Evolutionary conservation across 2,888 invertebrate genomes (phyloP), one percentile per base, ranked within the genome.

Genomic region (Morpho helenor): DNA sequence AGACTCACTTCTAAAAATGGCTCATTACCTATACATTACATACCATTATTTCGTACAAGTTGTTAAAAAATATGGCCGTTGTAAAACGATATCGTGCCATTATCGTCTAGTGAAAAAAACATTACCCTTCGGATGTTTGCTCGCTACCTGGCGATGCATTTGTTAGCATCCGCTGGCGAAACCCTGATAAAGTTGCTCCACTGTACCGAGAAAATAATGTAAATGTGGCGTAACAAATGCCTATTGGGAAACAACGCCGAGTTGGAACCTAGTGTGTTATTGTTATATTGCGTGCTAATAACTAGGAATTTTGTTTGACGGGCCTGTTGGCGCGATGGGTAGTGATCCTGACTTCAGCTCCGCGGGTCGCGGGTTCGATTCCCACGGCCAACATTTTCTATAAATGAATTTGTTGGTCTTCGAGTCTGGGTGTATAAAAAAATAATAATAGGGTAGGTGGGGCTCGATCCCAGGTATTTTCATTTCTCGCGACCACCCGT

Each of bases 101-200:
- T 49, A 49, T 55, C 55, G 55, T 41, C 5, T 16, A 44, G 49
- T 44, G 31, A 31, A 49, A n/a, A n/a, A 49, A 55, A 55, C 8
- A 31, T 23, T 23, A 10, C 43, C 64, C 68, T 75, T 73, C 72
- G 70, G 66, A 57, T 61, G 63, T 65, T n/a, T n/a, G n/a, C n/a
- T n/a, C n/a, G n/a, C n/a, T 72, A 70, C 74, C 73, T 72, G 70
- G 65, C 67, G 56, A 52, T 57, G 59, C 54, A 40, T 55, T 60
- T 62, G 57, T 49, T 52, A 52, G 64, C 75, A 72, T 79, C 75
- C 79, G 77, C 69, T 75, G 71, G 73, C 72, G 76, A 76, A 76
- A 76, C 72, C 64, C 63, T 72, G 80, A 79, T 79, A 79, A 77
- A 68, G 66, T 78, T 75, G 74, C 76, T 66, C 66, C 74, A 81